Base-by-base conservation (phyloP, 2,888 invertebrate genomes). In the Catocala fraxini region DNA sequence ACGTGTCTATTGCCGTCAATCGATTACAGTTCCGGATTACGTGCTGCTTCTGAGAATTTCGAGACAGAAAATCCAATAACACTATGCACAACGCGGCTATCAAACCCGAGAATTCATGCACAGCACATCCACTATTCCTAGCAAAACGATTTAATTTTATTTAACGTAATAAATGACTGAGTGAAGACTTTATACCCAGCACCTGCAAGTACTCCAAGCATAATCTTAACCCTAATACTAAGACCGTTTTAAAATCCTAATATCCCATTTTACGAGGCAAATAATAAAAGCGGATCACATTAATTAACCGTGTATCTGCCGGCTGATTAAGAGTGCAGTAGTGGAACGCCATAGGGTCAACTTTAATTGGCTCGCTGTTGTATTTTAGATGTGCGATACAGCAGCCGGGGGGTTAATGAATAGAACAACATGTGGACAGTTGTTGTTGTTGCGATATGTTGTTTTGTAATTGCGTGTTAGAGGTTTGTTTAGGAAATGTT, bases 281-380 rank as follows among this genome's bases (percentile, higher is more conserved):
- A 85, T 85, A 89, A 90, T 89, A 91, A 90, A 91, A 89, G 86
- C 81, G 86, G 87, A 89, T 89, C 88, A 89, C 90, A 91, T 90
- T 93, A 93, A 92, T 92, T 92, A 93, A 87, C 85, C 86, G 85
- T 91, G 89, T 92, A 92, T 92, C 93, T 89, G 83, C 74, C 82
- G 84, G 78, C 89, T 91, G 92, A 92, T 92, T 93, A 92, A 93
- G 90, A 92, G 92, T 91, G 88, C 91, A 91, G 86, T 86, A 87
- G 88, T 88, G 89, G 85, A 89, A 89, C 89, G 85, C 77, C 82
- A 84, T 82, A 79, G 87, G 92, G 91, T 92, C 91, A 91, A 90
- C 89, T 91, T 91, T 92, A 92, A 91, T 92, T 92, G 92, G 91
- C 87, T 87, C 81, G 71, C 80, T 76, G 84, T 81, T 88, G 89